Evolutionary conservation across 2,113 vertebrate species (phyloP).

Genomic region (Rhinichthys klamathensis): DNA sequence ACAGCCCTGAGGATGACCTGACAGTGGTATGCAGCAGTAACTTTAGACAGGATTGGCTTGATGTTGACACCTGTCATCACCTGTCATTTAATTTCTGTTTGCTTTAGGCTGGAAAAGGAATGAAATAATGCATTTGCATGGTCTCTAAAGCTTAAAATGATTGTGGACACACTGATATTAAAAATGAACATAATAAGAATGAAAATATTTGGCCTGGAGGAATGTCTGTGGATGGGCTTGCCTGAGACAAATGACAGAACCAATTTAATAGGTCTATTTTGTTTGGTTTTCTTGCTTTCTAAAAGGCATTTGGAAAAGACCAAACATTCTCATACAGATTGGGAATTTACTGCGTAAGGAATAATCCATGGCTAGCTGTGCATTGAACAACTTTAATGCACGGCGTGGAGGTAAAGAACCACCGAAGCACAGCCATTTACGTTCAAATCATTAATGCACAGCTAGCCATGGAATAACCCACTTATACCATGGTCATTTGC

Average conservation of each 20-base stretch:
- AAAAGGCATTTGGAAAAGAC: background rate
- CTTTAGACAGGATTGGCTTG: constrained; percentile 23
- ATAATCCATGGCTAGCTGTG: too few species aligned
- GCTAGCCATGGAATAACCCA: too few species aligned
- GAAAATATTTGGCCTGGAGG: background rate
- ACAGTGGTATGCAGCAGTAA: background rate
- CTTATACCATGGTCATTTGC: too few species aligned
- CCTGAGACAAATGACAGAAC: background rate
- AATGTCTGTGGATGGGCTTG: background rate
- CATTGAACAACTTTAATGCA: too few species aligned
- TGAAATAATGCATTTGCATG: background rate
- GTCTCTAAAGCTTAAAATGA: background rate
- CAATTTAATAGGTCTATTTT: background rate
- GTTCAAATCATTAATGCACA: too few species aligned
- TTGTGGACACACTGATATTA: background rate
- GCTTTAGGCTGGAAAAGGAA: constrained; percentile 10
- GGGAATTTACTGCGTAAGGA: background rate
- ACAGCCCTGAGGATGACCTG: constrained; percentile 12
- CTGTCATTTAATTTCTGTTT: background rate
- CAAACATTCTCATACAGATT: background rate
- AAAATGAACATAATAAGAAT: background rate
- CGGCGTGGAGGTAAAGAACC: too few species aligned
- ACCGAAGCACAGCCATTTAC: too few species aligned
- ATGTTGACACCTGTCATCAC: constrained; percentile 32
- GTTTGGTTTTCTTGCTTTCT: background rate